These are phyloP conservation scores for Leptocoma aspasia DNA, from an alignment of 2,113 vertebrate species.

Conservation along the genomic window DNA sequence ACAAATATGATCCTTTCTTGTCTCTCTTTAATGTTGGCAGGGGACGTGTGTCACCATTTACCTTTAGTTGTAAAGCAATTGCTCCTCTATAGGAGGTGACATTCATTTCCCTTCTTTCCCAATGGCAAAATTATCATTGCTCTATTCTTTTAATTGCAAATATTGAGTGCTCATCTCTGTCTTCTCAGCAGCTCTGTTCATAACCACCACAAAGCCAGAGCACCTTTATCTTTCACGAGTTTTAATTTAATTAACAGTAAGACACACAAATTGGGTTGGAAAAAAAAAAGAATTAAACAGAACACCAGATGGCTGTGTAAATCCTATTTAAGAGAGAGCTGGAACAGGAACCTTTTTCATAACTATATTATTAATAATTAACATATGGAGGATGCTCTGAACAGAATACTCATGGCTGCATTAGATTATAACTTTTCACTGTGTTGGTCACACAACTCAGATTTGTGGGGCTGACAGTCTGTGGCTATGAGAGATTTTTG, in stretches of 20 bases:
- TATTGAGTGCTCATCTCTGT: neutral
- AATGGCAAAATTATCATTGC: neutral
- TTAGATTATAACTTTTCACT: slow-evolving; percentile 64
- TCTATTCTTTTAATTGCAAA: neutral
- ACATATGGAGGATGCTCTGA: slow-evolving; percentile 66
- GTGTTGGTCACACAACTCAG: neutral
- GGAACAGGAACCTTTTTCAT: slow-evolving; percentile 68
- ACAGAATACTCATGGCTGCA: slow-evolving; percentile 37
- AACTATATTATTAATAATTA: slow-evolving; percentile 76
- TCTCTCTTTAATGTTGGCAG: neutral
- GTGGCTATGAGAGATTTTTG: too few relatives aligned
- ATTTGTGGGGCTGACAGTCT: too few relatives aligned
- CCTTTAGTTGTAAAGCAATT: neutral
- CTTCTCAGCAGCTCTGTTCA: neutral
- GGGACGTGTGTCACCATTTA: neutral
- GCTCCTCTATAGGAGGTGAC: neutral
- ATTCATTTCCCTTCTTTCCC: neutral
- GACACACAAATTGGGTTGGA: slow-evolving; percentile 17
- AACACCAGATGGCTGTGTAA: slow-evolving; percentile 73
- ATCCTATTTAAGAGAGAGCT: slow-evolving; percentile 71
- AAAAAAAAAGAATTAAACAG: slow-evolving; percentile 46
- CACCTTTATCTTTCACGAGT: neutral
- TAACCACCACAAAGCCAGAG: neutral
- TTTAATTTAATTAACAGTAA: slow-evolving; percentile 50
- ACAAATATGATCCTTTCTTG: neutral